Base-by-base conservation (phyloP, 2,888 invertebrate genomes). In the Hesperia comma region DNA sequence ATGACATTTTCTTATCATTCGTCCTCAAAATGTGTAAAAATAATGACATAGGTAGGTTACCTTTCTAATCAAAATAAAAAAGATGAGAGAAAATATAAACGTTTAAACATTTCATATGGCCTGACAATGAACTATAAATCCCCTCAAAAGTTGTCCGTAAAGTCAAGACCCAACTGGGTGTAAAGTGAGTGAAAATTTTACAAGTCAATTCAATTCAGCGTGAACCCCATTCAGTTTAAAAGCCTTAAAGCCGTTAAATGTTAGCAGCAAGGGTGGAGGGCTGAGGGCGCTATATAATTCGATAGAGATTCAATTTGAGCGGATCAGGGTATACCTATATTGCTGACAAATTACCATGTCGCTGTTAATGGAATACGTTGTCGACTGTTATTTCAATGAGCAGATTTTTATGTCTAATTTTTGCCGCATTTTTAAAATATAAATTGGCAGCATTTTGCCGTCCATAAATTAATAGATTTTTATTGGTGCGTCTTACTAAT, bases 271-370 rank as follows among this genome's bases (percentile, higher is more conserved):
- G 73, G 71, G 76, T 67, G 69, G 68, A 76, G 74, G 55, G 49
- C 12, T 15, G 75, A 73, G 76, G 73, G 79, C 77, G 79, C 66
- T 19, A 49, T 72, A 70, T 73, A 75, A 79, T 80, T 77, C 73
- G 75, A 77, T 78, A 75, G 73, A 77, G 75, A 76, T 74, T 66
- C 71, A 21, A 68, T 63, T 49, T 51, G 55, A 61, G 61, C 63
- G 69, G 73, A 70, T 70, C 68, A 55, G 61, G 8, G n/a, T 46
- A 17, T 33, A n/a, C n/a, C n/a, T n/a, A 63, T 14, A 55, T 19
- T 17, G 3, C 32, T 54, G 54, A 33, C 54, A 54, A 54, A 54
- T 54, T 54, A 54, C 54, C 33, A 33, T 54, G 54, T 54, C 32
- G 21, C 14, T 33, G 53, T 53, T n/a, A 32, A 32, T n/a, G 53